These are phyloP conservation scores for Orthochromis malagaraziensis DNA, from an alignment of 2,113 vertebrate species.

Conservation along the genomic window DNA sequence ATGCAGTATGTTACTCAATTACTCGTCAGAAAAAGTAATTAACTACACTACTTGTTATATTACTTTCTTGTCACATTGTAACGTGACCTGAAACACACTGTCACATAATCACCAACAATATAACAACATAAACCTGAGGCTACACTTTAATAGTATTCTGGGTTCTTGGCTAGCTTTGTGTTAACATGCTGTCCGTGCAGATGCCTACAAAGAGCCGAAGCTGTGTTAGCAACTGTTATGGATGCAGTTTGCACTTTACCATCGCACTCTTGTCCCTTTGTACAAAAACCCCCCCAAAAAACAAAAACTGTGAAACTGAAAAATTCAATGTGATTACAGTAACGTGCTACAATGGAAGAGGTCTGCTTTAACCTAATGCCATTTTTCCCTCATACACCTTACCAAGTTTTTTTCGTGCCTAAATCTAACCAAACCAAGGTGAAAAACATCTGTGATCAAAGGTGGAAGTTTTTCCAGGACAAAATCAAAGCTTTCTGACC, in stretches of 20 bases:
- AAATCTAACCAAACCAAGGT: not conserved
- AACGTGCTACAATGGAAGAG: not conserved
- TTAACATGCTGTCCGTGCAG: not conserved
- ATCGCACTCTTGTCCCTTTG: not conserved
- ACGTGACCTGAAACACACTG: not conserved
- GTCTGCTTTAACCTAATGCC: not conserved
- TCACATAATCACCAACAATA: not conserved
- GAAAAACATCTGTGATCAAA: not conserved
- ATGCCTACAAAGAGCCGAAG: not conserved
- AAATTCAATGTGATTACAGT: not conserved
- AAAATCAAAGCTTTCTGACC: not conserved
- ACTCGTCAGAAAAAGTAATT: not conserved
- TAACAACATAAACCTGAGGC: not conserved
- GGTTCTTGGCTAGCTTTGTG: not conserved
- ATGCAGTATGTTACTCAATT: not conserved
- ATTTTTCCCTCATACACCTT: not conserved
- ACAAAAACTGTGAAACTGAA: not conserved
- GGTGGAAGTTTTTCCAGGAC: not conserved
- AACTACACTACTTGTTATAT: not conserved
- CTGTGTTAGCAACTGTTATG: not conserved
- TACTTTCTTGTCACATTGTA: not conserved
- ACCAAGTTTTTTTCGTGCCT: not conserved
- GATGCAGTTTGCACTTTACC: not conserved
- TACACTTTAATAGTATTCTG: not conserved
- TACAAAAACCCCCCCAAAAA: accelerated